phyloP scores from a whole-genome alignment of 2,888 invertebrate genomes.

The Loripinus fragilis region DNA sequence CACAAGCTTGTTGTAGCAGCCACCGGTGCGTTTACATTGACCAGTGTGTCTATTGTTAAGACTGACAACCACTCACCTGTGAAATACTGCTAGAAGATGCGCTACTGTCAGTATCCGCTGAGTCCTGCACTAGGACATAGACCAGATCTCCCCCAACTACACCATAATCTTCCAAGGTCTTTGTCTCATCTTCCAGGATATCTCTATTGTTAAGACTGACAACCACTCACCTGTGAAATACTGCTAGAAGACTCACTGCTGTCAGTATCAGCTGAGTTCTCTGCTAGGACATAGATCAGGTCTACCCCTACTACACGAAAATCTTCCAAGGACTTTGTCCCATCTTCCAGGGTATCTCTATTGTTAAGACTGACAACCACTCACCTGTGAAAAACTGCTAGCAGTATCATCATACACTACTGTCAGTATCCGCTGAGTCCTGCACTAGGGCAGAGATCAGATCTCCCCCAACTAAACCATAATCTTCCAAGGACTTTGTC shows the following conservation, averaged over 20 bases:
- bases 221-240: conserved; percentile 1
- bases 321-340: conserved; percentile 40
- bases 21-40: too few species aligned
- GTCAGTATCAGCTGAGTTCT: background rate
- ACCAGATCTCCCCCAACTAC: too few species aligned
- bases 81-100: too few species aligned
- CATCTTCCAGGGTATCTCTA: conserved; percentile 57
- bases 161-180: too few species aligned
- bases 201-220: too few species aligned
- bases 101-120: too few species aligned
- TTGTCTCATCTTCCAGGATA: too few species aligned
- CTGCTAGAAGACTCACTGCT: background rate
- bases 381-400: background rate
- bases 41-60: too few species aligned
- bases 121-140: too few species aligned
- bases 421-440: background rate
- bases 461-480: conserved; percentile 68
- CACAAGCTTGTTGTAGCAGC: too few species aligned
- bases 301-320: conserved; percentile 68
- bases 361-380: conserved; percentile 64
- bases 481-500: conserved; percentile 42
- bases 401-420: background rate
- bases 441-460: conserved; percentile 43
- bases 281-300: conserved; percentile 44
- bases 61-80: too few species aligned